phyloP scores from a whole-genome alignment of 2,113 vertebrate species.

The Corythaixoides concolor region DNA sequence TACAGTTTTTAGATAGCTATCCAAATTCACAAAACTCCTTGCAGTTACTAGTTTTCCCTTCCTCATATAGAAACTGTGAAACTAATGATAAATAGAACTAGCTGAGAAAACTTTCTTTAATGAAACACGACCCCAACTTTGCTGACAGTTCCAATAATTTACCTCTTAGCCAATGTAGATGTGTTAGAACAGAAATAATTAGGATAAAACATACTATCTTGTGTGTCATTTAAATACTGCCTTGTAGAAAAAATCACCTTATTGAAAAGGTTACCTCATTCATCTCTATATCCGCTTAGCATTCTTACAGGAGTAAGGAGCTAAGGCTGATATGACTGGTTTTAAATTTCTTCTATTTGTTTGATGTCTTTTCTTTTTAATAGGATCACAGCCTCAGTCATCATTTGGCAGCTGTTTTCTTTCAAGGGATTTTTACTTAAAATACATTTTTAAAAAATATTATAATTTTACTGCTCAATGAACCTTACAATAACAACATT shows the following conservation, averaged over 20 bases:
- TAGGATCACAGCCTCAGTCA: slow-evolving; percentile 15
- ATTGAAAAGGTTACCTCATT: slow-evolving; percentile 29
- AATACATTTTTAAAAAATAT: slow-evolving; percentile 64
- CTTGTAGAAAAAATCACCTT: not conserved
- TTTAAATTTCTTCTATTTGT: not conserved
- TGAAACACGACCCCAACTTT: not conserved
- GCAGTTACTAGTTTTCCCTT: not conserved
- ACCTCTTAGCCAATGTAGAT: slow-evolving; percentile 6
- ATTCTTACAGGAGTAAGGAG: not conserved
- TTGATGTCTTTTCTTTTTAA: slow-evolving; percentile 30
- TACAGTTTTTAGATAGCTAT: not conserved
- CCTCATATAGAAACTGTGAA: not conserved
- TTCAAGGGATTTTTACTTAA: slow-evolving; percentile 64
- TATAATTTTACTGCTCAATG: slow-evolving; percentile 85
- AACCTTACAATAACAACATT: slow-evolving; percentile 83
- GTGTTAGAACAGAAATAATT: slow-evolving; percentile 24
- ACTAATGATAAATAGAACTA: slow-evolving; percentile 22
- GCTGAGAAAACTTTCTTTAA: slow-evolving; percentile 20
- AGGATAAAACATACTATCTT: slow-evolving; percentile 17
- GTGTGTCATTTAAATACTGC: slow-evolving; percentile 30
- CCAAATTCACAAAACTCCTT: not conserved
- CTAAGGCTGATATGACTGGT: not conserved
- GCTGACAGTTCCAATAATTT: slow-evolving; percentile 40
- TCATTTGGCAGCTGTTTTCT: slow-evolving; percentile 61
- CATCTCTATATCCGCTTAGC: not conserved